Conservation (phyloP, 2,888 invertebrate genomes). For the Eilema depressum region DNA sequence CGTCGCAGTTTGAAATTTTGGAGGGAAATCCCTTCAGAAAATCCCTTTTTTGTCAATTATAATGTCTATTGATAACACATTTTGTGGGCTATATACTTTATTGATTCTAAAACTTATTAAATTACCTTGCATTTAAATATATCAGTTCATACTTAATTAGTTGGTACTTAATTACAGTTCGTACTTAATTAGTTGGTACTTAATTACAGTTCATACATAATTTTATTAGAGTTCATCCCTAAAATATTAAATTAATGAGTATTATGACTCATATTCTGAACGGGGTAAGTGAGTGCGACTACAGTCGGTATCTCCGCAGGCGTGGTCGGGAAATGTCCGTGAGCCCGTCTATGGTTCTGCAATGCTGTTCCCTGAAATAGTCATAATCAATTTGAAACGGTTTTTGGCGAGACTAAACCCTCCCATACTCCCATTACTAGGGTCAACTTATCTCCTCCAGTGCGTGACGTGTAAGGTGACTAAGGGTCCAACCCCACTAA, state of each 20-base stretch:
- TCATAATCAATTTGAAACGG: background rate
- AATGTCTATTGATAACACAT: background rate
- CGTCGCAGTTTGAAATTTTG: too few relatives aligned
- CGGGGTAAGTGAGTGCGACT: slow-evolving; percentile 49
- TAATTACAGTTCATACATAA: background rate
- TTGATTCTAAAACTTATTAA: background rate
- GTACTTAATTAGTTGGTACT: too few relatives aligned
- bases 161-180: too few relatives aligned
- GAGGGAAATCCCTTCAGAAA: too few relatives aligned
- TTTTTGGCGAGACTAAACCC: background rate
- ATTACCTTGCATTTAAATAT: background rate
- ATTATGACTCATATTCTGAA: slow-evolving; percentile 12
- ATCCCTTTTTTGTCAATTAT: too few relatives aligned
- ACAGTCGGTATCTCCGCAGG: slow-evolving; percentile 45
- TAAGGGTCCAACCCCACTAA: too few relatives aligned
- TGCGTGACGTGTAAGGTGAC: too few relatives aligned
- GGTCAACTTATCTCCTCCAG: too few relatives aligned
- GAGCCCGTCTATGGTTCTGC: slow-evolving; percentile 88
- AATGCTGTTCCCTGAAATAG: slow-evolving; percentile 83
- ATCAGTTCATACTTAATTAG: too few relatives aligned
- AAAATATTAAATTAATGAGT: slow-evolving; percentile 6
- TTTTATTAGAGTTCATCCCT: too few relatives aligned
- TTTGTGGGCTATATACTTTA: background rate
- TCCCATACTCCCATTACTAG: too few relatives aligned
- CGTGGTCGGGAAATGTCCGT: slow-evolving; percentile 82